Percentiles rank a stretch among this genome's conserved stretches.
Evolutionary conservation across 2,888 invertebrate genomes (phyloP).

Genomic region (Nemotelus nigrinus): DNA sequence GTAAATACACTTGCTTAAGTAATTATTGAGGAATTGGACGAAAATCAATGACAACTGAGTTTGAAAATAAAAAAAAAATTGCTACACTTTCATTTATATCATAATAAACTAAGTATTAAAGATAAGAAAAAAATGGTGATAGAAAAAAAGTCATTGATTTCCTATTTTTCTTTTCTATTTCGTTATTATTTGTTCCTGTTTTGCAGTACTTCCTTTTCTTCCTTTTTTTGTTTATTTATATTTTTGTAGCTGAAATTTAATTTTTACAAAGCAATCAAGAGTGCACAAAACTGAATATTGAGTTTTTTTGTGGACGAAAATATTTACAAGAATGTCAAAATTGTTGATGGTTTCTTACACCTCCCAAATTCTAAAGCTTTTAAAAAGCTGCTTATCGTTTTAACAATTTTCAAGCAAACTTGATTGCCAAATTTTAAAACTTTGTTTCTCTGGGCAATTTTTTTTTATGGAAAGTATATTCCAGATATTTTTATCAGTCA

Average conservation of each 20-base stretch:
- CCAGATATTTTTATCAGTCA: no score
- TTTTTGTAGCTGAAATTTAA: neutral
- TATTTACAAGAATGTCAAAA: no score
- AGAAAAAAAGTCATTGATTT: conserved; percentile 49
- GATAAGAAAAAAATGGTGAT: conserved; percentile 55
- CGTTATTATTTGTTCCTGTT: conserved; percentile 15
- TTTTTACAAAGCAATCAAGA: neutral
- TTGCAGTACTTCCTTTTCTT: neutral
- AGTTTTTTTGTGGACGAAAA: no score
- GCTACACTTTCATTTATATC: neutral
- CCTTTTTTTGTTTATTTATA: neutral
- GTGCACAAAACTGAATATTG: neutral
- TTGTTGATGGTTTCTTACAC: no score
- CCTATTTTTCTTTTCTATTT: conserved; percentile 13
- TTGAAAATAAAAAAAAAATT: conserved; percentile 19
- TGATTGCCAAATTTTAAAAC: neutral
- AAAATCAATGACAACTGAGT: neutral
- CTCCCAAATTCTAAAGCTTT: no score
- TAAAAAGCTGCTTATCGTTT: no score
- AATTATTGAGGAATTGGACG: no score
- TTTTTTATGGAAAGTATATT: neutral
- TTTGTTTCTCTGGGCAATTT: conserved; percentile 40
- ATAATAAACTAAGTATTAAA: conserved; percentile 44
- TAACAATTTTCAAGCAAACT: no score
- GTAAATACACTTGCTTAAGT: no score